These are phyloP conservation scores for Semnornis frantzii DNA, from an alignment of 2,113 vertebrate genomes.

Conservation along the genomic window DNA sequence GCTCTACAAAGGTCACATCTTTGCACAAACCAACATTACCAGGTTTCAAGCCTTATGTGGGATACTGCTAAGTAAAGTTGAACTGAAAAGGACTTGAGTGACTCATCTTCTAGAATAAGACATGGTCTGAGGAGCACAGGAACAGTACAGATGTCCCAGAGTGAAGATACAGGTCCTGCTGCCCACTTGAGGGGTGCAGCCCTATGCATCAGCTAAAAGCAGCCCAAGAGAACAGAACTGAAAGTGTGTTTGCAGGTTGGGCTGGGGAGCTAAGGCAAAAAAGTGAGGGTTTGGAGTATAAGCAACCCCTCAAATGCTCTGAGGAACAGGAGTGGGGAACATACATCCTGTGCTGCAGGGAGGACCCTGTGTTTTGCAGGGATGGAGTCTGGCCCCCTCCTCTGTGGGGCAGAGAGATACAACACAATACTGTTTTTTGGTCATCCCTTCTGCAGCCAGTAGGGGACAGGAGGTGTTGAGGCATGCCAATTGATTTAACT, in stretches of 20 bases:
- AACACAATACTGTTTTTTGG: not conserved
- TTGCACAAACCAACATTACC: not conserved
- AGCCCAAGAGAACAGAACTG: not conserved
- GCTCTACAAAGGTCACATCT: not conserved
- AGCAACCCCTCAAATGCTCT: not conserved
- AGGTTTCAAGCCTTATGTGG: not conserved
- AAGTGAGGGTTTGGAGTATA: accelerated
- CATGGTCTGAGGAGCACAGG: accelerated
- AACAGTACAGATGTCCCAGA: not conserved
- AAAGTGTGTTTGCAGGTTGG: accelerated
- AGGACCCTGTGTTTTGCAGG: accelerated
- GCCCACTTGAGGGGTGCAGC: not conserved
- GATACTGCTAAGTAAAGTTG: not conserved
- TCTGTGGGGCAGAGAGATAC: not conserved
- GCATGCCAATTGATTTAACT: not conserved
- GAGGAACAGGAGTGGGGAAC: accelerated
- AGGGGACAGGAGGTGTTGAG: not conserved
- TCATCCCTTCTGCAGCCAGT: not conserved
- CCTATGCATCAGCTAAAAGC: not conserved
- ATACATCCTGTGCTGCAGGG: not conserved
- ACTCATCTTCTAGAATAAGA: not conserved
- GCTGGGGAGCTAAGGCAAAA: not conserved
- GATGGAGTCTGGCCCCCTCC: not conserved
- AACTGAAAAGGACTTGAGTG: not conserved
- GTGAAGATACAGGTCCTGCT: not conserved